These are phyloP conservation scores for Cancer borealis DNA, from an alignment of 2,888 invertebrate species.

Conservation along the genomic window DNA sequence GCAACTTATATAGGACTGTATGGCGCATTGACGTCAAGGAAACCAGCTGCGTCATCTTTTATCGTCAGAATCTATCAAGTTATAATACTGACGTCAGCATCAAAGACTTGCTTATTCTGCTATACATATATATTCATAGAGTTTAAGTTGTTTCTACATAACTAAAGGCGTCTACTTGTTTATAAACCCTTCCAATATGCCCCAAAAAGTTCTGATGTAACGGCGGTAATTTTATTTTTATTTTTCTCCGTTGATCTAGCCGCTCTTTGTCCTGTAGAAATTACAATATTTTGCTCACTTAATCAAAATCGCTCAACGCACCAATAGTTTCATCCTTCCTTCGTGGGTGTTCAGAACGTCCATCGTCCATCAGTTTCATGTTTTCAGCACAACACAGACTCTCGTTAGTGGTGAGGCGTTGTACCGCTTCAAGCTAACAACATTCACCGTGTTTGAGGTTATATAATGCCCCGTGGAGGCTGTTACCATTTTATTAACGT, in stretches of 20 bases:
- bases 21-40: background rate
- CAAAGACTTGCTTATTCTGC: background rate
- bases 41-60: background rate
- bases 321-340: no score
- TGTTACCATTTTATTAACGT: background rate
- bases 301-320: background rate
- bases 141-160: background rate
- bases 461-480: background rate
- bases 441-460: background rate
- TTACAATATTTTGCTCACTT: background rate
- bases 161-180: background rate
- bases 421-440: background rate
- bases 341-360: background rate
- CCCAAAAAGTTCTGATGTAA: background rate
- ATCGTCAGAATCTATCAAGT: background rate
- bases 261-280: background rate
- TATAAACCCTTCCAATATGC: background rate
- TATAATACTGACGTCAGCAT: background rate
- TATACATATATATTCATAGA: background rate
- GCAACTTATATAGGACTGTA: background rate
- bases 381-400: background rate
- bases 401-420: background rate
- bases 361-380: background rate
- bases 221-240: background rate
- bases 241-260: background rate